A percentile compares a stretch with the other conserved stretches of the same genome.
These are phyloP conservation scores for Lanistes nyassanus DNA, from an alignment of 1,140 invertebrate genomes.

Conservation along the genomic window DNA sequence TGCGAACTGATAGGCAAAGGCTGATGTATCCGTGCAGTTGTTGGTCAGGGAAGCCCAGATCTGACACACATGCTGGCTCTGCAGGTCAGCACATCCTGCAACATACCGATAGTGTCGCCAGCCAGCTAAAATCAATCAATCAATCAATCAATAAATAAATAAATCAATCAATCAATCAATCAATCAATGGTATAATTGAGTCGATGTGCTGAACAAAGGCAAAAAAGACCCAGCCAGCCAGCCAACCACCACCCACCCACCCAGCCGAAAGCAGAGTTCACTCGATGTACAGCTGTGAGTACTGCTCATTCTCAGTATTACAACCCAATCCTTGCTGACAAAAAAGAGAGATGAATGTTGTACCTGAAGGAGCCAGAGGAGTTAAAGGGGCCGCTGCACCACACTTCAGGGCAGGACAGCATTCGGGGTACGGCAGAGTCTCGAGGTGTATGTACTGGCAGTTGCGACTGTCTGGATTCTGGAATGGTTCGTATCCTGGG, in stretches of 20 bases:
- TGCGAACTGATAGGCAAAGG: slow-evolving; percentile 9
- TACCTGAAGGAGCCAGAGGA: slow-evolving; percentile 12
- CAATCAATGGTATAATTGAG: too few relatives aligned
- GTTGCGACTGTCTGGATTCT: slow-evolving; percentile 20
- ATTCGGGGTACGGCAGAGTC: slow-evolving; percentile 6
- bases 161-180: too few relatives aligned
- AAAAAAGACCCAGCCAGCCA: too few relatives aligned
- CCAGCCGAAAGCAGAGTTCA: too few relatives aligned
- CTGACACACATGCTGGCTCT: neutral
- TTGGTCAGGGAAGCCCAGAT: slow-evolving; percentile 11
- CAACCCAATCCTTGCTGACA: too few relatives aligned
- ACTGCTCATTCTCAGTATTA: too few relatives aligned
- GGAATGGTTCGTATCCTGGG: slow-evolving; percentile 7
- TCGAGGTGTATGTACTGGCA: slow-evolving; percentile 8
- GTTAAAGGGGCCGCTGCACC: neutral
- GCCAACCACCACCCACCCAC: too few relatives aligned
- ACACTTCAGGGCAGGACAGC: slow-evolving; percentile 23
- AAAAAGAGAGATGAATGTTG: too few relatives aligned
- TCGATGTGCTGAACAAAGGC: too few relatives aligned
- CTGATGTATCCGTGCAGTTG: slow-evolving; percentile 7
- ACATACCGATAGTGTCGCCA: neutral
- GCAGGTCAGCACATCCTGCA: slow-evolving; percentile 8
- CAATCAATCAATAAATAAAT: too few relatives aligned
- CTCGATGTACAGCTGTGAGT: too few relatives aligned
- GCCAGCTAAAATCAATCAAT: too few relatives aligned